phyloP scores from a whole-genome alignment of 2,797 vertebrate species.

The Ctenochaetus hawaiiensis region DNA sequence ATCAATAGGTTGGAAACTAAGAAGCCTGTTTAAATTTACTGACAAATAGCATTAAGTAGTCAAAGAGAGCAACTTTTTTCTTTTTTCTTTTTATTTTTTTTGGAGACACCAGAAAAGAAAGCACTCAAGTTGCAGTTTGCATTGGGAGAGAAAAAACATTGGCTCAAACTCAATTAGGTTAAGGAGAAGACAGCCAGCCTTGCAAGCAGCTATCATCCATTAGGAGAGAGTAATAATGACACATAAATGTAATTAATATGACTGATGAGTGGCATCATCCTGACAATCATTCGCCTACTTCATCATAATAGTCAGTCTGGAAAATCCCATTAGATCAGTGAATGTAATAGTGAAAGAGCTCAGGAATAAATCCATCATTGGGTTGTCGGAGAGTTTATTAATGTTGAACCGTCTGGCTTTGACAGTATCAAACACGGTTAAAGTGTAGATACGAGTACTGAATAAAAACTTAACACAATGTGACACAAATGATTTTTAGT shows the following conservation, averaged over 20 bases:
- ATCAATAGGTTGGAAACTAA: conserved; percentile 79
- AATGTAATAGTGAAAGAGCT: conserved; percentile 65
- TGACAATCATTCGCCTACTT: conserved; percentile 80
- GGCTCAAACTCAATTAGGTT: conserved; percentile 75
- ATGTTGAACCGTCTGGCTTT: conserved; percentile 52
- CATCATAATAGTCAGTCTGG: conserved; percentile 78
- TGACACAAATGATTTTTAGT: neutral
- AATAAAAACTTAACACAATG: conserved; percentile 3
- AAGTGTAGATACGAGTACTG: conserved; percentile 13
- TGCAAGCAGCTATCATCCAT: conserved; percentile 74
- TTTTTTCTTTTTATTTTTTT: conserved; percentile 45
- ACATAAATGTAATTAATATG: conserved; percentile 84
- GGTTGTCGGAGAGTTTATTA: conserved; percentile 66
- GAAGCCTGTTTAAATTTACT: conserved; percentile 72
- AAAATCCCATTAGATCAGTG: conserved; percentile 78
- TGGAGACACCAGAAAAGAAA: conserved; percentile 47
- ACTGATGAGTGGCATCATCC: conserved; percentile 80
- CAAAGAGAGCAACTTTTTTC: conserved; percentile 38
- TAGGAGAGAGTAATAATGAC: conserved; percentile 78
- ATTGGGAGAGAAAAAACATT: conserved; percentile 52
- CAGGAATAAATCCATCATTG: conserved; percentile 72
- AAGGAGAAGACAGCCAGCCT: conserved; percentile 59
- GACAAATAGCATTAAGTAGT: conserved; percentile 72
- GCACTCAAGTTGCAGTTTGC: conserved; percentile 59
- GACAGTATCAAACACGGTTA: conserved; percentile 39